Evolutionary conservation across 2,113 vertebrate genomes (phyloP).

Genomic region (Tinamus guttatus): DNA sequence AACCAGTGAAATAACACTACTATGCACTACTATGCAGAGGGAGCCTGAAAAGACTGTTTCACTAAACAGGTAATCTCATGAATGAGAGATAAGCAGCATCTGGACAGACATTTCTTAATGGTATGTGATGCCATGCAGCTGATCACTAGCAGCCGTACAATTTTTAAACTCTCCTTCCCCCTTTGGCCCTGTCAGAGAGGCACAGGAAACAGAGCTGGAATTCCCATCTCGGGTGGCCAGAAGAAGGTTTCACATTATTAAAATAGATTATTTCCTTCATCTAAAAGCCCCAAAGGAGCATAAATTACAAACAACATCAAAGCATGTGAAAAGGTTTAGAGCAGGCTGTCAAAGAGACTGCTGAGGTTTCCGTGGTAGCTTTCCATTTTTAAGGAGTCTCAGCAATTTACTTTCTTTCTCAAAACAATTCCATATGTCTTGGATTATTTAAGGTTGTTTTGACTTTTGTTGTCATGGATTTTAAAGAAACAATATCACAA

Average conservation of each 20-base stretch:
- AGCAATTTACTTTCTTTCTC: constrained; percentile 51
- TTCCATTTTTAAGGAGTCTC: constrained; percentile 47
- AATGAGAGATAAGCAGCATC: not conserved
- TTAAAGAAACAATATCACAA: constrained; percentile 51
- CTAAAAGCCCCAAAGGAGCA: constrained; percentile 58
- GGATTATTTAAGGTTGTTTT: constrained; percentile 53
- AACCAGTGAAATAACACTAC: constrained; percentile 41
- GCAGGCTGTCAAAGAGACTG: constrained; percentile 47
- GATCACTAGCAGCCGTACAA: not conserved
- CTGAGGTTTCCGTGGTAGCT: constrained; percentile 54
- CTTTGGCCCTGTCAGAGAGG: constrained; percentile 17
- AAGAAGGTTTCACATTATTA: constrained; percentile 63
- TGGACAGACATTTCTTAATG: not conserved
- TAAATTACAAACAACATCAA: constrained; percentile 65
- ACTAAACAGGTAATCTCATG: not conserved
- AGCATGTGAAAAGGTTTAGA: constrained; percentile 13
- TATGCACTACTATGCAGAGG: constrained; percentile 30
- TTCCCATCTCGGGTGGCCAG: constrained; percentile 47
- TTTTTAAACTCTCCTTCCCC: constrained; percentile 6
- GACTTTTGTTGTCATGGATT: constrained; percentile 62
- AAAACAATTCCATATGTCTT: constrained; percentile 67
- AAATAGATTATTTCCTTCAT: constrained; percentile 70
- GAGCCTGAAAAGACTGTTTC: constrained; percentile 43
- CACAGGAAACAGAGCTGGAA: constrained; percentile 64
- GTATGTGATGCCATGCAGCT: not conserved